Evolutionary conservation across 2,888 invertebrate genomes (phyloP).

Genomic region (Stenotaenia linearis): DNA sequence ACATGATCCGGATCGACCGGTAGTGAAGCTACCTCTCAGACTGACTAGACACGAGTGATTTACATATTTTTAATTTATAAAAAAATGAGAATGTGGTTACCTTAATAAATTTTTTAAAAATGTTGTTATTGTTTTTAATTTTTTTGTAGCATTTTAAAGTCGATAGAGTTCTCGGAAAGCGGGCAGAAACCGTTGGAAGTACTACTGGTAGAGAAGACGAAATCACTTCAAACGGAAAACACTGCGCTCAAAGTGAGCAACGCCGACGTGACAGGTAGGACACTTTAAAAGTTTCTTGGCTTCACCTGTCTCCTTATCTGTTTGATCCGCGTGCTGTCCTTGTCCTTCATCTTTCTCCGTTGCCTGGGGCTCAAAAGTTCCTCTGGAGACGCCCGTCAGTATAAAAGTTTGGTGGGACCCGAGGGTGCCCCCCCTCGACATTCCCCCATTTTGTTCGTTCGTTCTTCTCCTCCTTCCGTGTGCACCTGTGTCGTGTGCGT

Average conservation of each 20-base stretch:
- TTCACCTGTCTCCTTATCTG: conserved; percentile 40
- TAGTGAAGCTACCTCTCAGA: not conserved
- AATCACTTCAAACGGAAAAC: conserved; percentile 60
- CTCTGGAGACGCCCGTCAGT: conserved; percentile 26
- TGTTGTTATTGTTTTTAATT: conserved; percentile 29
- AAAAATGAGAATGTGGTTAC: not conserved
- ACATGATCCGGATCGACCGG: not conserved
- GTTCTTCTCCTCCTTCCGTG: conserved; percentile 21
- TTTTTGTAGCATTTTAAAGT: conserved; percentile 64
- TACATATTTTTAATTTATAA: too few species aligned
- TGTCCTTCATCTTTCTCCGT: conserved; percentile 52
- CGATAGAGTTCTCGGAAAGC: conserved; percentile 59
- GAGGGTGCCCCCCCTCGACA: not conserved
- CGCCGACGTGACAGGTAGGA: conserved; percentile 48
- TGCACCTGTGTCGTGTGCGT: conserved; percentile 26
- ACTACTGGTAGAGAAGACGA: conserved; percentile 69
- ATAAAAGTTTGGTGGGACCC: not conserved
- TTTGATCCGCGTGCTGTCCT: conserved; percentile 21
- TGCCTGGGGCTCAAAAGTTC: conserved; percentile 48
- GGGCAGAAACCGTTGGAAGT: conserved; percentile 62
- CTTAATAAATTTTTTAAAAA: too few species aligned
- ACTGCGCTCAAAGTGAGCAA: conserved; percentile 50
- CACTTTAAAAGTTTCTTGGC: conserved; percentile 17
- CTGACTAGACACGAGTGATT: not conserved
- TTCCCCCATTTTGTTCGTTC: not conserved